Evolutionary conservation across 2,797 vertebrate species (phyloP).

Genomic region (Brotula barbata): DNA sequence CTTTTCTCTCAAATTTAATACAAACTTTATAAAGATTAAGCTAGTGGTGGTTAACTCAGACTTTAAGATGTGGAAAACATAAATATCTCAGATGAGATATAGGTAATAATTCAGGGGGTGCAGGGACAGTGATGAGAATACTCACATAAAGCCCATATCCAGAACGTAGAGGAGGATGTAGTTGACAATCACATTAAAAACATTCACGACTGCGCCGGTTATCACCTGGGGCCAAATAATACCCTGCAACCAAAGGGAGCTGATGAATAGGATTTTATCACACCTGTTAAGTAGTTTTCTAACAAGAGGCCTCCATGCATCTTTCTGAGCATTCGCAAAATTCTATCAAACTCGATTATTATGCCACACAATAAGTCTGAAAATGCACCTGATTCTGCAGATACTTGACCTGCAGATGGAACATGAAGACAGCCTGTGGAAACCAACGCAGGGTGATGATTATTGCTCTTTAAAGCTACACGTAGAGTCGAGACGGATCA

Average conservation of each 20-base stretch:
- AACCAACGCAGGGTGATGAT: neutral
- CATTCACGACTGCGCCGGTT: conserved; percentile 82
- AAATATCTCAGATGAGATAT: no score
- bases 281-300: no score
- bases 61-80: no score
- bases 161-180: conserved; percentile 84
- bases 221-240: conserved; percentile 82
- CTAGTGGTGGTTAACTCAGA: no score
- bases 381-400: conserved; percentile 80
- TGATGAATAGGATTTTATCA: neutral
- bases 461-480: no score
- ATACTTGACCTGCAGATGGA: conserved; percentile 74
- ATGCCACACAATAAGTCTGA: neutral
- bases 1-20: no score
- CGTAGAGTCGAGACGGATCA: no score
- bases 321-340: no score
- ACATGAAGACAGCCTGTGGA: conserved; percentile 79
- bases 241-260: conserved; percentile 75
- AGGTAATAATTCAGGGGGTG: no score
- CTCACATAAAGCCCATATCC: conserved; percentile 90
- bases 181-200: conserved; percentile 86
- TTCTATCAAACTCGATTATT: neutral
- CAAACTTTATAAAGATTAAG: no score
- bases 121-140: neutral
- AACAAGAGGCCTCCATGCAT: no score